Conservation (phyloP, 2,113 vertebrate species). For the Podarcis muralis region DNA sequence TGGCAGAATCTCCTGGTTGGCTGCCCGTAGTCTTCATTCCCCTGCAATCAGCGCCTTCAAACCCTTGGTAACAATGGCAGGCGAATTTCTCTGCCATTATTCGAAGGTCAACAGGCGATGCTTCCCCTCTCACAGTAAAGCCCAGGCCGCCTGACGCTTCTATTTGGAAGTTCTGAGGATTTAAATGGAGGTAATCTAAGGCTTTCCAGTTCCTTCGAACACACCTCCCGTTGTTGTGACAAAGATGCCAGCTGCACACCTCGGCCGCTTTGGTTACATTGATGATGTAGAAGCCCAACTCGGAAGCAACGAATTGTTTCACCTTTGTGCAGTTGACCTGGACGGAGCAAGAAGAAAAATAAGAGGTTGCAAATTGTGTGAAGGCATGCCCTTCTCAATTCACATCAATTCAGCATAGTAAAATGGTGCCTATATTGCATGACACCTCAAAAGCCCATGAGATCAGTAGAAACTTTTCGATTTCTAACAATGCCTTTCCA, state of each 20-base stretch:
- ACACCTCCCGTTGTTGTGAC: slow-evolving; percentile 75
- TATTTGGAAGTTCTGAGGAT: slow-evolving; percentile 72
- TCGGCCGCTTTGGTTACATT: slow-evolving; percentile 80
- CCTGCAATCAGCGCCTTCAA: slow-evolving; percentile 60
- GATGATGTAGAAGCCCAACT: slow-evolving; percentile 78
- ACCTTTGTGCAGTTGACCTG: slow-evolving; percentile 80
- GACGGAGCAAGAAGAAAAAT: slow-evolving; percentile 22
- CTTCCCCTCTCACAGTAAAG: slow-evolving; percentile 72
- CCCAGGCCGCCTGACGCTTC: slow-evolving; percentile 49
- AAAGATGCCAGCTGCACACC: slow-evolving; percentile 75
- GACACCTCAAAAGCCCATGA: background rate
- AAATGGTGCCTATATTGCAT: background rate
- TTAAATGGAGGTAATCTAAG: slow-evolving; percentile 77
- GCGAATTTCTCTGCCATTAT: slow-evolving; percentile 71
- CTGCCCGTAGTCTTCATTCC: background rate
- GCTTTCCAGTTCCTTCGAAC: slow-evolving; percentile 67
- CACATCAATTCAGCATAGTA: background rate
- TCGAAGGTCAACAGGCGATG: slow-evolving; percentile 69
- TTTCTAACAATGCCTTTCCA: background rate
- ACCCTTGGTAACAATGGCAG: slow-evolving; percentile 83
- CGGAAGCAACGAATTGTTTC: slow-evolving; percentile 72
- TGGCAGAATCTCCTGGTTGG: background rate
- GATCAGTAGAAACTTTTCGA: background rate
- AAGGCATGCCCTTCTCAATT: background rate
- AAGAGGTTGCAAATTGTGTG: background rate